A percentile compares a stretch with the other conserved stretches of the same genome.
phyloP scores from a whole-genome alignment of 2,797 vertebrate species.

The Distichodus sexfasciatus region DNA sequence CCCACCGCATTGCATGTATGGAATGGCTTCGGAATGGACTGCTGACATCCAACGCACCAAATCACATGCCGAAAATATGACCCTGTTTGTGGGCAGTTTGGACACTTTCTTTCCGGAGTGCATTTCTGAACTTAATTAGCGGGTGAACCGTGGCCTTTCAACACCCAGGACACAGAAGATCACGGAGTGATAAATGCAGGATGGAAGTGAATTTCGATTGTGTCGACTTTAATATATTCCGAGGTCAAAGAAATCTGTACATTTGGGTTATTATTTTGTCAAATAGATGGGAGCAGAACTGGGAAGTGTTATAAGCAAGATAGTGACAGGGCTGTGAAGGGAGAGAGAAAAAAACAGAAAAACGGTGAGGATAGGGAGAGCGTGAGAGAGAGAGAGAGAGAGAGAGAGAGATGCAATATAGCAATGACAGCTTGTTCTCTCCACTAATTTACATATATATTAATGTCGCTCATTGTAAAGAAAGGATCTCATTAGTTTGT shows the following conservation, averaged over 20 bases:
- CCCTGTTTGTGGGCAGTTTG: slow-evolving; percentile 4
- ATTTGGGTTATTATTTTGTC: slow-evolving; percentile 18
- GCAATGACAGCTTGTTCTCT: slow-evolving; percentile 59
- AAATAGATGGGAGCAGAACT: slow-evolving; percentile 1
- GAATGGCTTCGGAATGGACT: background rate
- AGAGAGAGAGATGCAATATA: slow-evolving; percentile 42
- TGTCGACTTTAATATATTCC: background rate
- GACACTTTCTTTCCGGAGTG: background rate
- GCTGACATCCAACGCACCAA: background rate
- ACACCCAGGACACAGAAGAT: background rate
- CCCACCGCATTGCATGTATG: background rate
- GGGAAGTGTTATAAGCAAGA: slow-evolving; percentile 12
- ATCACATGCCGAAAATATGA: slow-evolving; percentile 4
- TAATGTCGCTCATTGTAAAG: slow-evolving; percentile 82
- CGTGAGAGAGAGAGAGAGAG: slow-evolving; percentile 31
- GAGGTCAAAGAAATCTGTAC: background rate
- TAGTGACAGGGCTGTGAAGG: slow-evolving; percentile 9
- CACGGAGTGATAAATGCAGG: background rate
- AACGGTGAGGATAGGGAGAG: slow-evolving; percentile 6
- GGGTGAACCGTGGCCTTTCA: background rate
- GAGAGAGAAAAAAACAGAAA: slow-evolving; percentile 6
- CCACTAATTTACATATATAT: slow-evolving; percentile 83
- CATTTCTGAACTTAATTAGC: slow-evolving; percentile 11
- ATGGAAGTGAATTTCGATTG: background rate
- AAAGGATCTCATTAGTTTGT: slow-evolving; percentile 87